These are phyloP conservation scores for Diadegma fenestrale DNA, from an alignment of 2,888 invertebrate species.

Conservation along the genomic window DNA sequence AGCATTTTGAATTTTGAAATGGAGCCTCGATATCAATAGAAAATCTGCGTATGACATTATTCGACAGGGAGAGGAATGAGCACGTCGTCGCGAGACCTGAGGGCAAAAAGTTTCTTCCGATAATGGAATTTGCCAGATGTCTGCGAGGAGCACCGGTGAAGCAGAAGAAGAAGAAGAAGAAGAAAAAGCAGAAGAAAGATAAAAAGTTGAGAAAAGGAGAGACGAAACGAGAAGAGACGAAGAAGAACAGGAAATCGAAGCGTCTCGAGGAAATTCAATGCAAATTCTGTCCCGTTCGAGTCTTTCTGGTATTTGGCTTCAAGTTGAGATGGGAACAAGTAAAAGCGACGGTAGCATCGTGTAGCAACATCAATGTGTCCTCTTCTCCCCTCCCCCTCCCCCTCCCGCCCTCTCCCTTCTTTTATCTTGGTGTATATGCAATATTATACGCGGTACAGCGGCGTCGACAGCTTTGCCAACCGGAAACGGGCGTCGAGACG, in stretches of 20 bases:
- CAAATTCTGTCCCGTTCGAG: conserved; percentile 59
- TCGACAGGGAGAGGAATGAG: not conserved
- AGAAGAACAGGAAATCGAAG: conserved; percentile 66
- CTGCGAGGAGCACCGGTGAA: conserved; percentile 36
- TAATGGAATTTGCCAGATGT: conserved; percentile 64
- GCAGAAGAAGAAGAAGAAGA: conserved; percentile 23
- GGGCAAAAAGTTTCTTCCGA: conserved; percentile 44
- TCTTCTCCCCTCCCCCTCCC: not conserved
- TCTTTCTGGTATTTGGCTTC: conserved; percentile 61
- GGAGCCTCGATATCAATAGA: not conserved
- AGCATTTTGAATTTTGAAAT: conserved; percentile 13
- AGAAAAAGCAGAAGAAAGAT: conserved; percentile 25
- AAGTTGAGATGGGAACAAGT: conserved; percentile 31
- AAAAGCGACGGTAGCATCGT: conserved; percentile 31
- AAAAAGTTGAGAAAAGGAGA: conserved; percentile 14
- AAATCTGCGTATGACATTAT: conserved; percentile 25
- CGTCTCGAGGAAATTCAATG: conserved; percentile 70
- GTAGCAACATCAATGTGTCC: conserved; percentile 56
- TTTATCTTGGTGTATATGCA: conserved; percentile 26
- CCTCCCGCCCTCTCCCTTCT: conserved; percentile 43
- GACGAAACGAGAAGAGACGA: conserved; percentile 44
- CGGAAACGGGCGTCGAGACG: conserved; percentile 68
- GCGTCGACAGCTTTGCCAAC: conserved; percentile 61
- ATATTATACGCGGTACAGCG: conserved; percentile 40
- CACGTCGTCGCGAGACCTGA: conserved; percentile 20